Evolutionary conservation across 2,113 vertebrate genomes (phyloP), one percentile per base, ranked within the genome.

Genomic region (Pholis gunnellus): DNA sequence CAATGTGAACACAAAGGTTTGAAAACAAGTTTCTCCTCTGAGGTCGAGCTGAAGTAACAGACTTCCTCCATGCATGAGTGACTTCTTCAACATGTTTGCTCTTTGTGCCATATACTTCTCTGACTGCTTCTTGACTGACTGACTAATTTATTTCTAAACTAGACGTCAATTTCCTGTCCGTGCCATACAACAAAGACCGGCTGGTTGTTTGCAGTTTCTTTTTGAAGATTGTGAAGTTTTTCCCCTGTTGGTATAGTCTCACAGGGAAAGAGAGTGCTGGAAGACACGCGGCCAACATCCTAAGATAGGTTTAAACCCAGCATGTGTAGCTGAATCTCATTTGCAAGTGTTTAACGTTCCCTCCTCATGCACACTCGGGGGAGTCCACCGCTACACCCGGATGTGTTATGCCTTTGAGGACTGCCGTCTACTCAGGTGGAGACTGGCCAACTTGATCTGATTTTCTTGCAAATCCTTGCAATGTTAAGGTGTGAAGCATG

Each of bases 261-360:
- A 20, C 65, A 34, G 36, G 38, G 18, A 13, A 50, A 70, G 15
- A 52, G 31, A 82, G 7, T 3, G 34, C 29, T 15, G 59, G 14
- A 68, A 68, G 68, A 54, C 65, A 86, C 70, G 38, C 13, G 13
- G 38, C 72, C 42, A 75, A 38, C 50, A 84, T 78, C 65, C 46
- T 46, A 18, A 77, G 7, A 74, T 60, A 81, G 22, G 75, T 72
- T 68, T 46, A 77, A 89, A 79, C n/a, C 48, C 50, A 78, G 64
- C 25, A 68, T 52, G 34, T 75, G 61, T 48, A 59, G 52, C 69
- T 76, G 69, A 83, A 78, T 76, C 66, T 69, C 77, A 88, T 87
- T 87, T 88, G 40, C 82, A 76, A 82, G 72, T 90, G 75, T 77
- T 88, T 70, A 86, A 76, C 27, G 20, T 59, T 52, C 29, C 71